phyloP scores from a whole-genome alignment of 2,888 invertebrate genomes.

The Acronicta aceris region DNA sequence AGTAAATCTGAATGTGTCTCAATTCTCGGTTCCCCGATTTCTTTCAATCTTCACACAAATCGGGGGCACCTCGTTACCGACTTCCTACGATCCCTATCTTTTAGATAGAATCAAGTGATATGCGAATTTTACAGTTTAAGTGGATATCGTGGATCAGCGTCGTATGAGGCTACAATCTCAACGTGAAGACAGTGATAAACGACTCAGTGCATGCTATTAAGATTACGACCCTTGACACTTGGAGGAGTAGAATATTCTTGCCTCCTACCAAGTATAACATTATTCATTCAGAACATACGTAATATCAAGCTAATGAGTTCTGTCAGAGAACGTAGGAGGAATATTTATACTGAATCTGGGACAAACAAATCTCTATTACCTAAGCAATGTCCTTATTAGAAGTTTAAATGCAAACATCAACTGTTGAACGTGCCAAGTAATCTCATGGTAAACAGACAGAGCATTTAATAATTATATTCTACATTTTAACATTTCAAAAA shows the following conservation, averaged over 20 bases:
- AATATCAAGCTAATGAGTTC: slow-evolving; percentile 39
- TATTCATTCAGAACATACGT: slow-evolving; percentile 39
- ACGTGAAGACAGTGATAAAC: slow-evolving; percentile 35
- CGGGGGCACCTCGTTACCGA: slow-evolving; percentile 7
- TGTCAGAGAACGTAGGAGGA: slow-evolving; percentile 10
- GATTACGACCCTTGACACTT: slow-evolving; percentile 38
- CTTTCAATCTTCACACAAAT: neutral
- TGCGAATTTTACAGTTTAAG: slow-evolving; percentile 18
- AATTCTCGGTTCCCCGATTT: neutral
- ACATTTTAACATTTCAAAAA: too few relatives aligned
- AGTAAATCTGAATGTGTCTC: neutral
- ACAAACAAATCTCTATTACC: slow-evolving; percentile 11
- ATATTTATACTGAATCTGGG: slow-evolving; percentile 14
- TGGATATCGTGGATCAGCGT: slow-evolving; percentile 18
- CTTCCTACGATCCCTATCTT: slow-evolving; percentile 14
- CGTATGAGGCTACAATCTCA: slow-evolving; percentile 26
- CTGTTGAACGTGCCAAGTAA: too few relatives aligned
- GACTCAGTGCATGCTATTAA: slow-evolving; percentile 20
- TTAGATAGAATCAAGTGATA: slow-evolving; percentile 15
- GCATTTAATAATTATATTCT: too few relatives aligned
- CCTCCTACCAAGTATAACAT: slow-evolving; percentile 37
- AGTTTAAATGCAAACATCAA: too few relatives aligned
- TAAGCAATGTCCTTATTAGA: neutral
- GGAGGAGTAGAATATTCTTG: slow-evolving; percentile 27
- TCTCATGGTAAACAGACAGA: too few relatives aligned